These are phyloP conservation scores for Coendou prehensilis DNA, from an alignment of 2,797 vertebrate species.

Conservation along the genomic window DNA sequence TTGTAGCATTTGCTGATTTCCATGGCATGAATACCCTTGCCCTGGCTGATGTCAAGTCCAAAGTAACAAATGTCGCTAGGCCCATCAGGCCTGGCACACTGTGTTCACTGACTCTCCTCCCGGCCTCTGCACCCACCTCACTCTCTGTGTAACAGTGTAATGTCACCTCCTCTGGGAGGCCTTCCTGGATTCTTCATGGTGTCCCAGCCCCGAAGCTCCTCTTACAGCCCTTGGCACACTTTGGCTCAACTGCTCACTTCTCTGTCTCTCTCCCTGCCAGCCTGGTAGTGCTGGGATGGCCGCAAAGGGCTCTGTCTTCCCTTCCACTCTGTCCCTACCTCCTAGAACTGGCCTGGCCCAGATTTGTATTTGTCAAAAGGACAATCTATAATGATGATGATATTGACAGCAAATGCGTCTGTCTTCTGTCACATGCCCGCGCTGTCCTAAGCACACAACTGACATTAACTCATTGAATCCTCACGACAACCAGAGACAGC, in stretches of 20 bases:
- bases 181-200: background rate
- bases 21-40: background rate
- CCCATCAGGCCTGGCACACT: background rate
- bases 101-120: background rate
- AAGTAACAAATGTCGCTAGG: background rate
- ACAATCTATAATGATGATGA: background rate
- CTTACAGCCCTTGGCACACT: background rate
- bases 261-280: background rate
- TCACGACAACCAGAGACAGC: background rate
- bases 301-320: background rate
- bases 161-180: background rate
- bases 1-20: background rate
- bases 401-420: background rate
- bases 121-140: background rate
- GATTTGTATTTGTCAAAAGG: background rate
- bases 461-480: background rate
- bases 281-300: background rate
- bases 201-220: background rate
- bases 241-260: background rate
- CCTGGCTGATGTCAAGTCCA: background rate
- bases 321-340: background rate
- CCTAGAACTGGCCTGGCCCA: background rate
- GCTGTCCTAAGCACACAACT: background rate
- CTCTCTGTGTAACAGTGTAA: background rate
- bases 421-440: background rate